Evolutionary conservation across 2,113 vertebrate species (phyloP).

Genomic region (Oreochromis tanganicae): DNA sequence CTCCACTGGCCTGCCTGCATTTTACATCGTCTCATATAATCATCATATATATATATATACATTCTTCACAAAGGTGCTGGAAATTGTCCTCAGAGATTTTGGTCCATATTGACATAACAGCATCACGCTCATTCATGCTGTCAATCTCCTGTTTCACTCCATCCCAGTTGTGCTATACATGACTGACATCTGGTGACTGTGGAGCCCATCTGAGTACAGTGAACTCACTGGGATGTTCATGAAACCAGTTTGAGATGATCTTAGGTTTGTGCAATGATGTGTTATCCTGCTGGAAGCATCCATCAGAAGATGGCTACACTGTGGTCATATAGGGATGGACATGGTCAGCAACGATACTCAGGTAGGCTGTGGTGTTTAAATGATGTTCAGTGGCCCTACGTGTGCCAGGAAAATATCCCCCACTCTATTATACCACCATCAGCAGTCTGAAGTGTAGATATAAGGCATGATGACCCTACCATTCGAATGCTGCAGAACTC

Average conservation of each 20-base stretch:
- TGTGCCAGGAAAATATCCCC: not conserved
- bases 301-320: not conserved
- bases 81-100: not conserved
- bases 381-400: not conserved
- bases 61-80: not conserved
- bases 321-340: not conserved
- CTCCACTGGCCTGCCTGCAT: not conserved
- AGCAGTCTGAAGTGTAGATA: not conserved
- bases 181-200: not conserved
- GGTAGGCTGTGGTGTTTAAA: not conserved
- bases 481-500: not conserved
- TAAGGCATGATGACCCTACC: not conserved
- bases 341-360: not conserved
- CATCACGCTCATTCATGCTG: not conserved
- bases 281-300: not conserved
- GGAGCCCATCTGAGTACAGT: not conserved
- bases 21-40: not conserved
- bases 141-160: not conserved
- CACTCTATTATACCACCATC: not conserved
- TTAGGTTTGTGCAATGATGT: not conserved
- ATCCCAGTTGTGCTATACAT: not conserved
- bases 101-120: not conserved
- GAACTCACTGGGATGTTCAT: not conserved
- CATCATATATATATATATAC: not conserved
- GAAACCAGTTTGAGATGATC: not conserved